Evolutionary conservation across 2,888 invertebrate species (phyloP), one percentile per base, ranked within the genome.

Genomic region (Axea sp.): DNA sequence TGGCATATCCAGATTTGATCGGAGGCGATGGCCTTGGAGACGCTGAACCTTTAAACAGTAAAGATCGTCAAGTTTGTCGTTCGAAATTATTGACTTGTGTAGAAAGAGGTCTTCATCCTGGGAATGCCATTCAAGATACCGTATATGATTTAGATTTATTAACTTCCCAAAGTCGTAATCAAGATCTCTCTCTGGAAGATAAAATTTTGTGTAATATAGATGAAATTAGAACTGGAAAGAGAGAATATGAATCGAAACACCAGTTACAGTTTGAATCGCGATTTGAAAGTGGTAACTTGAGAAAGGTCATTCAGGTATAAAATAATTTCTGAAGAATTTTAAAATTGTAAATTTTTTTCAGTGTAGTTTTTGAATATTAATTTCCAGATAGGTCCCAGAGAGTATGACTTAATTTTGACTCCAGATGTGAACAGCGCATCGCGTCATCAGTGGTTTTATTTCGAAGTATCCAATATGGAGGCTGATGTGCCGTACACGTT

Each of bases 371-470:
- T n/a, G n/a, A 19, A 19, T 19, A 28, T 28, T 28, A 31, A 19
- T 19, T 86, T 89, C 51, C 88, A 95, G 94, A 91, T 93, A 82
- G 92, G 93, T 76, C 89, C 91, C 37, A 89, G 90, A 82, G 95
- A 96, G 83, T 96, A 96, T 86, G 95, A 96, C 84, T 89, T 96
- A 73, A 92, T 95, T 69, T 88, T 96, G 72, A 93, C 92, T 87
- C 94, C 96, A 0, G 96, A 96, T 84, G 92, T 95, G 35, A 95
- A 95, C 88, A 93, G 94, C 1, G 90, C 90, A 12, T 91, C 91
- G 67, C 93, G 95, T 75, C 93, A 93, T 83, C 95, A 96, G 82
- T 96, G 96, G 96, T 96, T 96, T 88, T 96, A 96, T 88, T 96
- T 96, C 84, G 93, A 95, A 88, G 93, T 96, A n/a, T 90, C 91